Base-by-base conservation (phyloP, 1,140 invertebrate genomes). In the Heliconius congener region DNA sequence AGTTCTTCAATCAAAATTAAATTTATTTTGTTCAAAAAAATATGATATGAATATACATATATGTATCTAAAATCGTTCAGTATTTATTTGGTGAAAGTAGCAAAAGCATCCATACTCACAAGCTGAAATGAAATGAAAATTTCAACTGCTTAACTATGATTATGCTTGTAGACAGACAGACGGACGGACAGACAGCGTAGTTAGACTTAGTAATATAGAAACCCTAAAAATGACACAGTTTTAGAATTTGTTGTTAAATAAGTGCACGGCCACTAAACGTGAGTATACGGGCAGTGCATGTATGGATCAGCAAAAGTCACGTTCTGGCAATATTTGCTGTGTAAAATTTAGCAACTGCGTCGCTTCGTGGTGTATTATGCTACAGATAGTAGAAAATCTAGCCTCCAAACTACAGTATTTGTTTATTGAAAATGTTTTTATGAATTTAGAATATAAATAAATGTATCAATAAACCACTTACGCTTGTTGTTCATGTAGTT, bases 321-420 rank as follows among this genome's bases (percentile, higher is more conserved):
- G 90, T 91, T 90, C 89, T 34, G 88, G 84, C 89, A 92, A 92
- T 92, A 92, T 92, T 91, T 92, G 89, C 85, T 85, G 85, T 84
- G 86, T 90, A 88, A 91, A 90, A 90, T 90, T 90, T 86, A 91
- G 84, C 86, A 86, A 85, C 87, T 87, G 85, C 84, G 85, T 85
- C 84, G 80, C 76, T 81, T 80, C 74, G 78, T 83, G 78, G 83
- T 71, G 27, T 77, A 50, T 76, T 76, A 34, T 37, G 66, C 18
- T 76, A 77, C 46, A 72, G 13, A 72, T n/a, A 39, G 34, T 39
- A 8, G 19, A 34, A 71, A 71, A 71, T 71, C 6, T 71, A 71
- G 19, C 34, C 16, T 71, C 30, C 30, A 39, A 71, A 71, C 37
- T 18, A 39, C n/a, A 39, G 16, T 9, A 71, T 39, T 71, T 71